Percentiles rank a stretch among this genome's conserved stretches.
phyloP scores from a whole-genome alignment of 2,797 vertebrate species.

The Schizopygopsis pylzovi region DNA sequence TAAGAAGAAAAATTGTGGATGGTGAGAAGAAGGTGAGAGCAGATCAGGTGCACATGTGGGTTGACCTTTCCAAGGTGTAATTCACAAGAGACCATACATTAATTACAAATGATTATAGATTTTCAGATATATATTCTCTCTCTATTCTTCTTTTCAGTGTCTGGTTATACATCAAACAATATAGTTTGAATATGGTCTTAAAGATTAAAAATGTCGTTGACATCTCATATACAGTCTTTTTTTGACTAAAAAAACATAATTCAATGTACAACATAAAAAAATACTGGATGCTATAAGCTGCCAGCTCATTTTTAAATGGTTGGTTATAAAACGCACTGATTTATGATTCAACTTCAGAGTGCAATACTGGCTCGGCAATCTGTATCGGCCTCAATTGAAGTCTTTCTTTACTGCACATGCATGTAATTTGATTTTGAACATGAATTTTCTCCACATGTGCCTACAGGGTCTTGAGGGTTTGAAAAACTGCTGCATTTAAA shows the following conservation, averaged over 20 bases:
- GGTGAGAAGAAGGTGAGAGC: neutral
- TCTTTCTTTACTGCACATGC: neutral
- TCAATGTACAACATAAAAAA: neutral
- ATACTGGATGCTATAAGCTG: neutral
- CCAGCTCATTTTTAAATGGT: neutral
- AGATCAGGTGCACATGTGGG: slow-evolving; percentile 17
- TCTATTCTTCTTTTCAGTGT: neutral
- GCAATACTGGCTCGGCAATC: neutral
- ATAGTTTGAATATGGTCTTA: neutral
- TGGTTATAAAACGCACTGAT: neutral
- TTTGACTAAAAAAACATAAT: neutral
- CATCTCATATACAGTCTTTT: neutral
- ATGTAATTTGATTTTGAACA: neutral
- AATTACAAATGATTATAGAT: slow-evolving; percentile 73
- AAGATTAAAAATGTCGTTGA: neutral
- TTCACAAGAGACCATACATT: slow-evolving; percentile 76
- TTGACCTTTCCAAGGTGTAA: slow-evolving; percentile 79
- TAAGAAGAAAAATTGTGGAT: slow-evolving; percentile 13
- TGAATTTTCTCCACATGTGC: neutral
- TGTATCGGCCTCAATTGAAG: neutral
- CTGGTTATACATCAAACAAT: neutral
- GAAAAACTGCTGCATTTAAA: neutral
- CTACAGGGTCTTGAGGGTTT: neutral
- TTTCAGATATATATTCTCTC: slow-evolving; percentile 31
- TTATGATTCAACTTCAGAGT: neutral